Base-by-base conservation (phyloP, 2,888 invertebrate species). In the Volucella inflata region DNA sequence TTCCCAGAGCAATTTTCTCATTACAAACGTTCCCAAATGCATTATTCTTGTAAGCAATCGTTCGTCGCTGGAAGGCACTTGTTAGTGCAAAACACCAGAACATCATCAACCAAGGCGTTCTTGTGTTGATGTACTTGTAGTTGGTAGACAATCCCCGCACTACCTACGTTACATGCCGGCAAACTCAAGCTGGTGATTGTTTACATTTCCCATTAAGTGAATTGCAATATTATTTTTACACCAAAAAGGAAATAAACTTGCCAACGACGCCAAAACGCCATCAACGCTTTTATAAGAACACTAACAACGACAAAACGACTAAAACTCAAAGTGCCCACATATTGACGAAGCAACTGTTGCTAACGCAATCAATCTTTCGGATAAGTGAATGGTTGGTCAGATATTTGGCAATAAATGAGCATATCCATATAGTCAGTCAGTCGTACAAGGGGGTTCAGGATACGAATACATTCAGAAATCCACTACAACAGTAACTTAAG, bases 191-290 rank as follows among this genome's bases (percentile, higher is more conserved):
- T 84, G 21, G 30, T 30, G 30, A 6, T 6, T 30, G 78, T 84
- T 79, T 79, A 70, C 74, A 79, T 65, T 84, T 65, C 14, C 68
- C 78, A 70, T 79, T 79, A 79, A 71, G 64, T 38, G 78, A 78
- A 84, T 75, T 79, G 78, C 64, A 75, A 70, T 78, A 74, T 65
- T 79, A 60, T 70, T 78, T 70, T 59, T 51, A 68, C 68, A 72
- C 53, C 60, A 16, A 38, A 60, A 65, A 59, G 59, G 46, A 72
- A 80, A 80, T 80, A 74, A 74, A 74, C 59, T 50, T 21, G 16
- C 65, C 36, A n/a, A 64, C 17, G 53, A 62, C 50, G 30, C 42
- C 11, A 30, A 30, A 42, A 59, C 30, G 60, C 42, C 51, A 62
- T 44, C 60, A 60, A 51, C 36, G 36, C n/a, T 12, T 44, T 42